A percentile compares a stretch with the other conserved stretches of the same genome.
Conservation (phyloP, 2,797 vertebrate genomes). For the Ctenopoma kingsleyae region DNA sequence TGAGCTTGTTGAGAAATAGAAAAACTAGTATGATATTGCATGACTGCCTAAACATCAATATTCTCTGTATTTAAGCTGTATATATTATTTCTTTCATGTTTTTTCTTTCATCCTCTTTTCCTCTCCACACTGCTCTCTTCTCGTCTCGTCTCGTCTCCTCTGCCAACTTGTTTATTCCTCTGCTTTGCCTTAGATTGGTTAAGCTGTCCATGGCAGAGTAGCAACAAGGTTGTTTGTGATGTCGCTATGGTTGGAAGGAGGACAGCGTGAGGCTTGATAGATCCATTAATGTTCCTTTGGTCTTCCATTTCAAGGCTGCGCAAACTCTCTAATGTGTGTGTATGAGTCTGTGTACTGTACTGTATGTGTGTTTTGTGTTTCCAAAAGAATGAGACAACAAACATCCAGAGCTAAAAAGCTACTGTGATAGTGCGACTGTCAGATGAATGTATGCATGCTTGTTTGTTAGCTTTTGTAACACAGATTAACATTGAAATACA, state of each 20-base stretch:
- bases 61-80: conserved; percentile 7
- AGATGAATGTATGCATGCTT: background rate
- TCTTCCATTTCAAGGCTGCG: conserved; percentile 65
- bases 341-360: conserved; percentile 17
- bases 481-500: conserved; percentile 5
- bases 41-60: background rate
- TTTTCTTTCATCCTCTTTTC: conserved; percentile 11
- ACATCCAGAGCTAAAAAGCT: conserved; percentile 1
- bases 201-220: conserved; percentile 44
- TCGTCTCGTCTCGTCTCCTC: conserved; percentile 16
- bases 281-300: conserved; percentile 67
- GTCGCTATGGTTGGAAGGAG: conserved; percentile 49
- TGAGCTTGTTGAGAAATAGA: conserved; percentile 8
- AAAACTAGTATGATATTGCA: background rate
- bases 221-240: conserved; percentile 65
- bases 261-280: conserved; percentile 48
- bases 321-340: conserved; percentile 35
- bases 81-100: conserved; percentile 33
- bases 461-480: background rate
- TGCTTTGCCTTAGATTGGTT: conserved; percentile 47
- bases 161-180: conserved; percentile 47
- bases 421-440: background rate
- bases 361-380: conserved; percentile 11
- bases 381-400: conserved; percentile 13
- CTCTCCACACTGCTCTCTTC: conserved; percentile 7